A percentile compares a stretch with the other conserved stretches of the same genome.
Conservation (phyloP, 1,140 invertebrate species). For the Leptopilina clavipes region DNA sequence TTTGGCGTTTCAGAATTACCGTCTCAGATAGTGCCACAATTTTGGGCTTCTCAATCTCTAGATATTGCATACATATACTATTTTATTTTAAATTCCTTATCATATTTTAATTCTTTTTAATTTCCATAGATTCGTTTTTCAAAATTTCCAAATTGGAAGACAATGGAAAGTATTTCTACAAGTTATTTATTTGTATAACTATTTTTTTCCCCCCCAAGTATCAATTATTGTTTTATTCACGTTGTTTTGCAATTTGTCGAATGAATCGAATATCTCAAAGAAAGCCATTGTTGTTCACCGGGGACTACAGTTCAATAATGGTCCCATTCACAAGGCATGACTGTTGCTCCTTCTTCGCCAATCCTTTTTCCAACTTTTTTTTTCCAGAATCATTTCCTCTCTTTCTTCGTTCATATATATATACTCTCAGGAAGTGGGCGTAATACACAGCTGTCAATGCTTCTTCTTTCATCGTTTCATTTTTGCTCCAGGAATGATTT, state of each 20-base stretch:
- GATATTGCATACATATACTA: neutral
- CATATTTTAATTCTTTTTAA: no score
- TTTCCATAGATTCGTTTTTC: no score
- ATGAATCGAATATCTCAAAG: slow-evolving; percentile 63
- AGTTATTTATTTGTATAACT: no score
- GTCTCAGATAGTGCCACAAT: slow-evolving; percentile 21
- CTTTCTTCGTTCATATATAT: slow-evolving; percentile 38
- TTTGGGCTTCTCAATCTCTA: slow-evolving; percentile 4
- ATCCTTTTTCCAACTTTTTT: slow-evolving; percentile 25
- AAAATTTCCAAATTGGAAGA: no score
- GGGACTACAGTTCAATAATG: slow-evolving; percentile 57
- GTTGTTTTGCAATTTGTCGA: slow-evolving; percentile 59
- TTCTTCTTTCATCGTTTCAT: slow-evolving; percentile 55
- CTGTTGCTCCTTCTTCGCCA: slow-evolving; percentile 45
- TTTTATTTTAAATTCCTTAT: no score
- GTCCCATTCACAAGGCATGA: slow-evolving; percentile 60
- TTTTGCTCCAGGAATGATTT: slow-evolving; percentile 50
- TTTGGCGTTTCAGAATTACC: slow-evolving; percentile 56
- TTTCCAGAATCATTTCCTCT: slow-evolving; percentile 44
- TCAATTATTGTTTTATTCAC: slow-evolving; percentile 59
- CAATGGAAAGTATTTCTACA: no score
- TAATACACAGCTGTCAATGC: slow-evolving; percentile 53
- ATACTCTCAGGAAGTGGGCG: slow-evolving; percentile 50
- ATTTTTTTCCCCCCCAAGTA: no score
- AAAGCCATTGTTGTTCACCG: slow-evolving; percentile 53